Conservation (phyloP, 2,888 invertebrate genomes). For the Tortrix viridana region DNA sequence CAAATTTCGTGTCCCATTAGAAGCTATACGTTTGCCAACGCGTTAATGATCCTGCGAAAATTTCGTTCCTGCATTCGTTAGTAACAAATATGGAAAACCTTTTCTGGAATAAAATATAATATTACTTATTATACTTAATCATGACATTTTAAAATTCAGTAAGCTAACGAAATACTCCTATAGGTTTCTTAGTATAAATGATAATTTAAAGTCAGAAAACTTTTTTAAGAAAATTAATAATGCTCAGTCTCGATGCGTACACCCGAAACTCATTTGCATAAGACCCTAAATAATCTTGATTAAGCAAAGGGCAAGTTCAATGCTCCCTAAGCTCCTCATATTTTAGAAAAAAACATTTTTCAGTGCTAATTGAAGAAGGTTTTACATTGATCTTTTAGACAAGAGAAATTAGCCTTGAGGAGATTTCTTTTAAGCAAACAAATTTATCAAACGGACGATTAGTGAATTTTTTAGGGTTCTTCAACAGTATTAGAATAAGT, state of each 20-base stretch:
- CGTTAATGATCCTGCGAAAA: too few species aligned
- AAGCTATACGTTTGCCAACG: too few species aligned
- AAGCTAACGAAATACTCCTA: too few species aligned
- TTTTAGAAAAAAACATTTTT: conserved; percentile 35
- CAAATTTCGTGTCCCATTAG: too few species aligned
- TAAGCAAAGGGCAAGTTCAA: conserved; percentile 27
- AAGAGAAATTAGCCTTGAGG: conserved; percentile 48
- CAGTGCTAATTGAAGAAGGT: conserved; percentile 39
- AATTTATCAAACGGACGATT: conserved; percentile 49
- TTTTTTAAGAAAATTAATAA: too few species aligned
- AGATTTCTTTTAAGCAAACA: conserved; percentile 47
- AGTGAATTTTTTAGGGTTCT: conserved; percentile 34
- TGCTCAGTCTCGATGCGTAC: not conserved
- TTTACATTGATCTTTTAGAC: conserved; percentile 46
- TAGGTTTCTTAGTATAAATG: too few species aligned
- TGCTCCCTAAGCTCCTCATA: conserved; percentile 25
- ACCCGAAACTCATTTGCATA: conserved; percentile 1
- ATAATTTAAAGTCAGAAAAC: too few species aligned
- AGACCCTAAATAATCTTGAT: conserved; percentile 29
- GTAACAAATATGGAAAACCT: too few species aligned
- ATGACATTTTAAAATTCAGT: too few species aligned
- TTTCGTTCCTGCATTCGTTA: too few species aligned
- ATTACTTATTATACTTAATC: too few species aligned
- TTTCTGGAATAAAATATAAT: too few species aligned
- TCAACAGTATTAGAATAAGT: not conserved